Percentiles rank a stretch among this genome's conserved stretches.
These are phyloP conservation scores for Rhabdomys pumilio DNA, from an alignment of 2,797 vertebrate genomes.

Conservation along the genomic window DNA sequence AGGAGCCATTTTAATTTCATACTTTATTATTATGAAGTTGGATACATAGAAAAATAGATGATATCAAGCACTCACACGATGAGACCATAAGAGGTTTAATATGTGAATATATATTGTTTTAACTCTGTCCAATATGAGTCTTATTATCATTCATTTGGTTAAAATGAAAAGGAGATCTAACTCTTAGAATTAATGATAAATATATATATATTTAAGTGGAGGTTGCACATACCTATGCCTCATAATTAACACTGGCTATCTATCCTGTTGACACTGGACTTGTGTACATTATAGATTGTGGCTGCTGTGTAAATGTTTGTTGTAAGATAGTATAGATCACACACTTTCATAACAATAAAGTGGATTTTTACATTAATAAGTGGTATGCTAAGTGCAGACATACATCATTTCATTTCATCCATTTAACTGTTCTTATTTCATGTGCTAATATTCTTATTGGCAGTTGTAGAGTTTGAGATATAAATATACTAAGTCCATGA, in stretches of 20 bases:
- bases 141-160: background rate
- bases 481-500: background rate
- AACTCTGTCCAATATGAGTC: background rate
- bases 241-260: background rate
- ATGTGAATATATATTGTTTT: background rate
- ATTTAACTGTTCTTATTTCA: background rate
- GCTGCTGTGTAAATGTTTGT: background rate
- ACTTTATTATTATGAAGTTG: conserved; percentile 49
- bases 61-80: conserved; percentile 33
- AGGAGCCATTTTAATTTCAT: conserved; percentile 61
- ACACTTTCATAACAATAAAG: background rate
- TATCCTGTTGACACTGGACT: background rate
- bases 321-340: background rate
- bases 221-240: background rate
- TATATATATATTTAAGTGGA: background rate
- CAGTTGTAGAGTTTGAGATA: background rate
- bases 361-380: background rate
- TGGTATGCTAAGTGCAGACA: background rate
- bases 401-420: background rate
- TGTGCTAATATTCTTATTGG: background rate
- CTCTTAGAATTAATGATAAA: background rate
- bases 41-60: conserved; percentile 17
- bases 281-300: background rate
- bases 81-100: background rate
- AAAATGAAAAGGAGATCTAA: background rate